A percentile compares a stretch with the other conserved stretches of the same genome.
phyloP scores from a whole-genome alignment of 2,113 vertebrate genomes.

The Macaca fascicularis region T2T-MFA8v1.1 NC_088375.1:170005001-170005500 shows the following conservation, averaged over 20 bases:
- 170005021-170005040: not conserved
- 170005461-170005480: not conserved
- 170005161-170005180: not conserved
- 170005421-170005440: not conserved
- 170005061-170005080: not conserved
- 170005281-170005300: not conserved
- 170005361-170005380: not conserved
- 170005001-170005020: not conserved
- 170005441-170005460: not conserved
- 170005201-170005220: not conserved
- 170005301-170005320: not conserved
- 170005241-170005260: fast-evolving
- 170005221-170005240: not conserved
- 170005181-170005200: not conserved
- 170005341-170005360: not conserved
- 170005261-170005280: not conserved
- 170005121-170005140: not conserved
- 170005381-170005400: not conserved
- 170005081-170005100: not conserved
- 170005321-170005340: fast-evolving
- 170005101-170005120: not conserved
- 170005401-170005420: not conserved
- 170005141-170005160: not conserved
- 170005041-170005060: not conserved
- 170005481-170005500: not conserved